Conservation (phyloP, 1,140 invertebrate species). For the Trichomalopsis sarcophagae region DNA sequence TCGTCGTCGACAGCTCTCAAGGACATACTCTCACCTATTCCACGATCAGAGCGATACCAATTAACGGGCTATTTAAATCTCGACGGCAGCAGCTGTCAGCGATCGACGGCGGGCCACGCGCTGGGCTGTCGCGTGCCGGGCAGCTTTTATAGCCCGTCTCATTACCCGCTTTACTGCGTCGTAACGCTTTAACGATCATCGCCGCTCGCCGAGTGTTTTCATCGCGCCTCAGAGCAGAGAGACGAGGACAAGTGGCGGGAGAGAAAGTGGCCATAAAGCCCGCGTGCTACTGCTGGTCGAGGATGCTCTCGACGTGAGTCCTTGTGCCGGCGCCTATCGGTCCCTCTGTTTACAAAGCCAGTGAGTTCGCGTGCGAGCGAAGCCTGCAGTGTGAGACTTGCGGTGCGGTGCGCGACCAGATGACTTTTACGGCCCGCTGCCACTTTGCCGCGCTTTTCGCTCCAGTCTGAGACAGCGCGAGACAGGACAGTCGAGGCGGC, state of each 20-base stretch:
- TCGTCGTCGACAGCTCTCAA: too few species aligned
- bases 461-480: not conserved
- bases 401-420: conserved; percentile 56
- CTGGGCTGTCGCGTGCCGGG: conserved; percentile 67
- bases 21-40: too few species aligned
- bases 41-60: too few species aligned
- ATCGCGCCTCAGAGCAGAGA: too few species aligned
- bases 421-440: conserved; percentile 67
- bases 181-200: conserved; percentile 73
- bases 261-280: not conserved
- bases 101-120: conserved; percentile 18
- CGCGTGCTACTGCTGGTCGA: not conserved
- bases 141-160: conserved; percentile 70
- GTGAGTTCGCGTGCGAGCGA: too few species aligned
- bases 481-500: too few species aligned
- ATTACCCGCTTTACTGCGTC: conserved; percentile 73
- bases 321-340: conserved; percentile 5
- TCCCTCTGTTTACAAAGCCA: not conserved
- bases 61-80: not conserved
- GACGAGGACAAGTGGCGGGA: not conserved
- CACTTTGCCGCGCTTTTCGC: conserved; percentile 35
- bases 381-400: not conserved
- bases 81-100: not conserved
- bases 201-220: conserved; percentile 18
- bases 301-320: conserved; percentile 61